These are phyloP conservation scores for Trichogramma dendrolimi DNA, from an alignment of 2,888 invertebrate species.

Conservation along the genomic window DNA sequence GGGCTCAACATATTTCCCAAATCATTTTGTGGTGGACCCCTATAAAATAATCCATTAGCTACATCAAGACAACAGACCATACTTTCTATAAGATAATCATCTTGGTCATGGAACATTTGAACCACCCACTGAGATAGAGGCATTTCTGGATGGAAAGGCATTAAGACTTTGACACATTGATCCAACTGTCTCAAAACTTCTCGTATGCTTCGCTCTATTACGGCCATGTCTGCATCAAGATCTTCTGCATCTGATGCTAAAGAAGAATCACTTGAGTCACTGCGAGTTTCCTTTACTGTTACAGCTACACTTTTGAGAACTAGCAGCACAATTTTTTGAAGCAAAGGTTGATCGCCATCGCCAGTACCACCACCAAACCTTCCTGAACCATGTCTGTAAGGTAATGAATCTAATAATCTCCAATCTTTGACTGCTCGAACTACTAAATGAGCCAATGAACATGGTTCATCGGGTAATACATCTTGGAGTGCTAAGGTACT, in stretches of 20 bases:
- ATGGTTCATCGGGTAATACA: conserved; percentile 82
- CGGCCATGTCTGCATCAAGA: conserved; percentile 83
- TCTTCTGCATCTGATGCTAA: conserved; percentile 81
- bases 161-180: conserved; percentile 71
- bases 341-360: conserved; percentile 59
- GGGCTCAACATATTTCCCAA: conserved; percentile 80
- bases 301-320: conserved; percentile 85
- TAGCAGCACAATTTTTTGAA: conserved; percentile 82
- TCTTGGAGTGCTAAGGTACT: conserved; percentile 86
- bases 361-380: conserved; percentile 55
- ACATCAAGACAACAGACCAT: conserved; percentile 90
- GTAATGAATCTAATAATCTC: conserved; percentile 62
- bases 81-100: conserved; percentile 84
- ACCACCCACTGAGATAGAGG: conserved; percentile 84
- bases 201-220: conserved; percentile 79
- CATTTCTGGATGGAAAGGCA: conserved; percentile 84
- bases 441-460: conserved; percentile 78
- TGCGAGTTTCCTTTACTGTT: conserved; percentile 83
- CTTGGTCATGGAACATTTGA: conserved; percentile 84
- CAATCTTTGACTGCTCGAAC: conserved; percentile 83
- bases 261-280: conserved; percentile 81
- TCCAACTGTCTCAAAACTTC: conserved; percentile 80
- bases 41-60: conserved; percentile 77
- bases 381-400: conserved; percentile 54
- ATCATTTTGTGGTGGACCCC: conserved; percentile 76